Percentiles rank a stretch among this genome's conserved stretches.
Evolutionary conservation across 1,140 invertebrate species (phyloP).

Genomic region (Drosophila oshimai): DNA sequence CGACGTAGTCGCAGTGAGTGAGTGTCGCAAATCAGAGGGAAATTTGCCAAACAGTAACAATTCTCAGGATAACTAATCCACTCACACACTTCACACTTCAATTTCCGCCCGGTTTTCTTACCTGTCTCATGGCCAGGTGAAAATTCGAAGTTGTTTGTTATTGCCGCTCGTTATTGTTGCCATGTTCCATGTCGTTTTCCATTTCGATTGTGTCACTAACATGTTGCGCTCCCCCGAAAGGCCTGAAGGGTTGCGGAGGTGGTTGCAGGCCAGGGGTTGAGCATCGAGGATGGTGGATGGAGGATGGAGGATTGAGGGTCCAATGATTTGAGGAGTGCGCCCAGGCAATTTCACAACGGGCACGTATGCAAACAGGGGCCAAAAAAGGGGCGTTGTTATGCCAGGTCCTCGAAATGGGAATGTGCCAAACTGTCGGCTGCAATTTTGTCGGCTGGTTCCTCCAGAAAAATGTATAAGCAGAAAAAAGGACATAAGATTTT

Average conservation of each 20-base stretch:
- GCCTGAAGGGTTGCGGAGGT: not conserved
- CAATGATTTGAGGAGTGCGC: constrained; percentile 68
- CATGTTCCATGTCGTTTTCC: constrained; percentile 73
- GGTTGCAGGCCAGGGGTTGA: too few species aligned
- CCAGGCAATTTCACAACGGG: constrained; percentile 76
- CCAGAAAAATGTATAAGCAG: constrained; percentile 17
- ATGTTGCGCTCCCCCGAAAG: constrained; percentile 50
- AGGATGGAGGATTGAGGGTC: not conserved
- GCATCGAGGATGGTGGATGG: too few species aligned
- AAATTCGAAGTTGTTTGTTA: constrained; percentile 62
- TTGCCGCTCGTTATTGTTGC: constrained; percentile 52
- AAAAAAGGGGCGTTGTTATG: constrained; percentile 16
- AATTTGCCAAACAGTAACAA: constrained; percentile 47
- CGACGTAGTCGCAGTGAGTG: constrained; percentile 16
- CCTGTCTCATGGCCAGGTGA: constrained; percentile 17
- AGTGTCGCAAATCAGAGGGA: constrained; percentile 55
- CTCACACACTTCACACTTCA: constrained; percentile 70
- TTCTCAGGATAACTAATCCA: constrained; percentile 46
- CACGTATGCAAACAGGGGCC: constrained; percentile 72
- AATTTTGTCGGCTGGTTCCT: constrained; percentile 54
- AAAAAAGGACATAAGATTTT: not conserved
- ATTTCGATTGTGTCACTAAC: constrained; percentile 78
- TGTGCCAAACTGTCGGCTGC: constrained; percentile 63
- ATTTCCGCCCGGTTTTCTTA: constrained; percentile 57
- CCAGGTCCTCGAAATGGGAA: constrained; percentile 10